These are phyloP conservation scores for Macroglossus sobrinus DNA, from an alignment of 2,113 vertebrate species.

Conservation along the genomic window DNA sequence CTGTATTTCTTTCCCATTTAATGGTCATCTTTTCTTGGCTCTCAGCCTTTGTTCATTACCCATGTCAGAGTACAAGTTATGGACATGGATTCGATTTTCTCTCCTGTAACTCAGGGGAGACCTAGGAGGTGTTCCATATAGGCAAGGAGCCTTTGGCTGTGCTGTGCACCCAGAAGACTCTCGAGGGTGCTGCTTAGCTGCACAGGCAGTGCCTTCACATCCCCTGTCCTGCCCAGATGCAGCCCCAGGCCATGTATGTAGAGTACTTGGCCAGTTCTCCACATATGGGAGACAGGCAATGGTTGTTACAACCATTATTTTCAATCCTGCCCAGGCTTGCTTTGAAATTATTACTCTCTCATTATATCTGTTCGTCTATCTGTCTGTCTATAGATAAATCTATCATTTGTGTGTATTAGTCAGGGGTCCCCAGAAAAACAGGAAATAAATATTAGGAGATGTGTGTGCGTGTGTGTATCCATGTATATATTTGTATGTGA, in stretches of 20 bases:
- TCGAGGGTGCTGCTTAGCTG: neutral
- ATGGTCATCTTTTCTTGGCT: neutral
- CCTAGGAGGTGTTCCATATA: neutral
- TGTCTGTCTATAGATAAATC: neutral
- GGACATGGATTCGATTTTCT: neutral
- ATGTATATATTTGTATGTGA: neutral
- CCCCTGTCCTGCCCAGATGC: neutral
- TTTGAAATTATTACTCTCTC: neutral
- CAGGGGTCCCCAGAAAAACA: neutral
- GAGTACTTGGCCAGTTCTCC: neutral
- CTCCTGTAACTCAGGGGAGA: rapidly evolving
- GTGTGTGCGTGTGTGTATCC: neutral
- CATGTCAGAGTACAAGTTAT: neutral
- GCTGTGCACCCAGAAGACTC: neutral
- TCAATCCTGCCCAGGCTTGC: neutral
- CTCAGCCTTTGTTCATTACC: neutral
- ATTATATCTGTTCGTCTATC: too few species aligned
- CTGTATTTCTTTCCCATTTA: neutral
- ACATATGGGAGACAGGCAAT: neutral
- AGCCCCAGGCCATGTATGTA: too few species aligned
- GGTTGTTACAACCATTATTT: neutral
- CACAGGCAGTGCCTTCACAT: too few species aligned
- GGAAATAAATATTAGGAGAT: neutral
- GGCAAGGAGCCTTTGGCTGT: neutral
- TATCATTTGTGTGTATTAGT: neutral